These are phyloP conservation scores for Hyphantria cunea DNA, from an alignment of 1,140 invertebrate genomes.

Conservation along the genomic window DNA sequence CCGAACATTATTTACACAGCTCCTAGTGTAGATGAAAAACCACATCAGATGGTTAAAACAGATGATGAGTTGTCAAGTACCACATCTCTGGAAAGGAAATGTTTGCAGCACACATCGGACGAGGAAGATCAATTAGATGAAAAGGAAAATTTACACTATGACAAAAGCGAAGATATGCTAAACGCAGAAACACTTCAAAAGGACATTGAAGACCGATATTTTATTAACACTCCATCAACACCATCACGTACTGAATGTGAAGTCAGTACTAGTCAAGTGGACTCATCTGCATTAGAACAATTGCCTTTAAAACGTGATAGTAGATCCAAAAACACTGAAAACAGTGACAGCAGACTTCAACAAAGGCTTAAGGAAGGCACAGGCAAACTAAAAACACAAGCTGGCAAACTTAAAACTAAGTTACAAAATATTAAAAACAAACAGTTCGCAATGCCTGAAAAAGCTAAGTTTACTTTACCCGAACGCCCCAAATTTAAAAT, in stretches of 20 bases:
- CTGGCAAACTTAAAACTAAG: constrained; percentile 84
- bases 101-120: constrained; percentile 66
- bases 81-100: constrained; percentile 74
- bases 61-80: constrained; percentile 78
- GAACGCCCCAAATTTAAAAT: constrained; percentile 83
- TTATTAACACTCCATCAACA: constrained; percentile 81
- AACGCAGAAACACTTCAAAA: constrained; percentile 78
- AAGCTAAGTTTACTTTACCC: constrained; percentile 79
- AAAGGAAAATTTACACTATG: constrained; percentile 57
- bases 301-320: constrained; percentile 83
- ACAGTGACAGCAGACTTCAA: constrained; percentile 73
- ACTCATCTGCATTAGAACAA: constrained; percentile 85
- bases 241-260: constrained; percentile 85
- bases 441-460: constrained; percentile 82
- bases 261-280: constrained; percentile 86
- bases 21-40: constrained; percentile 59
- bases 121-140: constrained; percentile 66
- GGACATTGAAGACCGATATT: constrained; percentile 81
- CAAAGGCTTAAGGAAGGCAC: constrained; percentile 82
- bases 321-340: constrained; percentile 78
- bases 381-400: constrained; percentile 83
- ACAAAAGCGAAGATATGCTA: constrained; percentile 74
- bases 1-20: constrained; percentile 65
- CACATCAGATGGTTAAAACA: constrained; percentile 52
- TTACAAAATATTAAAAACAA: constrained; percentile 82